phyloP scores from a whole-genome alignment of 2,888 invertebrate genomes.

The Callosobruchus maculatus region DNA sequence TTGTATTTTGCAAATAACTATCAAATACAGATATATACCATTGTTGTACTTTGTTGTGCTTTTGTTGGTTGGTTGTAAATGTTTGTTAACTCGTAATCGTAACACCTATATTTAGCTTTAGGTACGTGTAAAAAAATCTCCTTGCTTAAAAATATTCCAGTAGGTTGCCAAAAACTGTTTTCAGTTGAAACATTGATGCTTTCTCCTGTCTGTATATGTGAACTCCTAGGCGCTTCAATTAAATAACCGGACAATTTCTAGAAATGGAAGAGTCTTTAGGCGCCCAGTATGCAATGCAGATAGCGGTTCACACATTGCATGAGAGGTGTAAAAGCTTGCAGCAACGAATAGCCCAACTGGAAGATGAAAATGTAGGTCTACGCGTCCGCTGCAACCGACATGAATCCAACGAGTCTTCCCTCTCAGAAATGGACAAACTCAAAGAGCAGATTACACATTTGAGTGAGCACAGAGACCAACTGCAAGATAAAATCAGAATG shows the following conservation, averaged over 20 bases:
- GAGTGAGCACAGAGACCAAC: slow-evolving; percentile 70
- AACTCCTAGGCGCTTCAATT: background rate
- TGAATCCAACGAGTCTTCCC: slow-evolving; percentile 26
- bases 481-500: slow-evolving; percentile 75
- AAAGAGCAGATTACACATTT: slow-evolving; percentile 57
- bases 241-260: background rate
- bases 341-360: slow-evolving; percentile 63
- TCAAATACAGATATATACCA: too few relatives aligned
- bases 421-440: slow-evolving; percentile 30
- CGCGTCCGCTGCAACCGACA: slow-evolving; percentile 44
- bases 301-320: slow-evolving; percentile 77
- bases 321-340: slow-evolving; percentile 77
- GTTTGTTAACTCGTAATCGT: too few relatives aligned
- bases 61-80: too few relatives aligned
- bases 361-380: slow-evolving; percentile 72
- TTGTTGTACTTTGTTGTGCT: too few relatives aligned
- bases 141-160: background rate
- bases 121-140: too few relatives aligned
- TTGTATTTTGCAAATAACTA: too few relatives aligned
- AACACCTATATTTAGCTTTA: too few relatives aligned
- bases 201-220: background rate
- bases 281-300: slow-evolving; percentile 61
- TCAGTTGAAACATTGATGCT: background rate
- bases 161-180: background rate
- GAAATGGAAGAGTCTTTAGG: slow-evolving; percentile 41